Evolutionary conservation across 2,888 invertebrate genomes (phyloP).

Genomic region (Apotomis betuletana): DNA sequence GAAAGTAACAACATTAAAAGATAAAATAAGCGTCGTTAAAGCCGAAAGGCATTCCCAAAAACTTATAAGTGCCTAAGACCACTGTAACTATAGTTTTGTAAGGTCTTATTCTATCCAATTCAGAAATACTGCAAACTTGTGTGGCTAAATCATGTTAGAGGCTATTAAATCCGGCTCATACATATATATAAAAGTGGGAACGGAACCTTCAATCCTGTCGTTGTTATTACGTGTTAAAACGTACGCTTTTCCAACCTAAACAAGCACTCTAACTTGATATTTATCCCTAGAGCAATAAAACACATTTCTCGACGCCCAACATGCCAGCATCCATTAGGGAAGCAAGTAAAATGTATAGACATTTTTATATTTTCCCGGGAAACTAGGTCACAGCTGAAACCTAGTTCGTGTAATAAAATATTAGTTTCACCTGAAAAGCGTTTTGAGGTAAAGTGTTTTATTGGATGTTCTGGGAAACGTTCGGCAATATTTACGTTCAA

Average conservation of each 20-base stretch:
- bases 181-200: too few species aligned
- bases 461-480: slow-evolving; percentile 2
- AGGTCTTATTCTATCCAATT: too few species aligned
- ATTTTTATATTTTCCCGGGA: slow-evolving; percentile 36
- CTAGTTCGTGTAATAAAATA: slow-evolving; percentile 32
- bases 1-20: too few species aligned
- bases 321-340: slow-evolving; percentile 9
- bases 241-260: background rate
- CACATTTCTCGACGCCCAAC: background rate
- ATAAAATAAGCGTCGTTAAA: too few species aligned
- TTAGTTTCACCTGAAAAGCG: slow-evolving; percentile 5
- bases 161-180: too few species aligned
- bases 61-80: too few species aligned
- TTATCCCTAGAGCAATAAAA: slow-evolving; percentile 9
- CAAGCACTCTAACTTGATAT: slow-evolving; percentile 1
- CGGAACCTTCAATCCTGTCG: background rate
- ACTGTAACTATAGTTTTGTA: too few species aligned
- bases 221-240: background rate
- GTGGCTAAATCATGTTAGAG: too few species aligned
- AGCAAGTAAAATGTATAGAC: slow-evolving; percentile 25
- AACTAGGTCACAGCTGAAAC: slow-evolving; percentile 31
- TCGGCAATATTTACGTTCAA: background rate
- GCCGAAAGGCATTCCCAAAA: too few species aligned
- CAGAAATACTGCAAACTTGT: too few species aligned
- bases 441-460: background rate